Evolutionary conservation across 37 sponge, comb jelly and placozoan genomes (phyloP).

Genomic region (Theonella swinhoei): DNA sequence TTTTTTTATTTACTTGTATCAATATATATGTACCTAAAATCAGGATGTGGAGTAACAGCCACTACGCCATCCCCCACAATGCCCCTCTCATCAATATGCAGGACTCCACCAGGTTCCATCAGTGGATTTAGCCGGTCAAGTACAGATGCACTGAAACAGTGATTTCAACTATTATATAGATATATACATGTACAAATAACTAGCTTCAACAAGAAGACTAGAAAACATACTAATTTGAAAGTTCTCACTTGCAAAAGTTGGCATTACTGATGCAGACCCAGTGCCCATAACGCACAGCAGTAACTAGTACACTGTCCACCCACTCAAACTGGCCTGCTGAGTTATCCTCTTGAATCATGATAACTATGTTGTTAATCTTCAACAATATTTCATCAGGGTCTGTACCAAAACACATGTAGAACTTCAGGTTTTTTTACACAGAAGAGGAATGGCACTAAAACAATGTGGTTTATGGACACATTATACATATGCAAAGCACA

Average conservation of each 20-base stretch:
- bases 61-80: slow-evolving; percentile 60
- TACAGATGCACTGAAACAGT: slow-evolving; percentile 81
- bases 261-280: slow-evolving; percentile 95
- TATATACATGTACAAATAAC: neutral
- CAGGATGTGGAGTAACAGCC: slow-evolving; percentile 79
- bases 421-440: too few species aligned
- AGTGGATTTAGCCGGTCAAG: slow-evolving; percentile 94
- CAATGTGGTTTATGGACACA: too few species aligned
- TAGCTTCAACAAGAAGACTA: neutral
- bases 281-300: slow-evolving; percentile 80
- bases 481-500: too few species aligned
- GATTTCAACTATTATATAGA: neutral
- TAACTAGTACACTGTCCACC: slow-evolving; percentile 91
- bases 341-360: neutral
- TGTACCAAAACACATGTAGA: too few species aligned
- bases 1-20: too few species aligned
- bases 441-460: too few species aligned
- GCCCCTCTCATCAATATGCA: slow-evolving; percentile 91
- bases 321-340: slow-evolving; percentile 84
- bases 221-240: neutral
- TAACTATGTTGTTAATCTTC: neutral
- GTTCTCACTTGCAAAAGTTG: slow-evolving; percentile 85
- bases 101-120: slow-evolving; percentile 84
- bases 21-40: slow-evolving; percentile 79
- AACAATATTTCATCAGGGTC: neutral